Conservation (phyloP, 1,140 invertebrate species). For the Hirudo medicinalis region DNA sequence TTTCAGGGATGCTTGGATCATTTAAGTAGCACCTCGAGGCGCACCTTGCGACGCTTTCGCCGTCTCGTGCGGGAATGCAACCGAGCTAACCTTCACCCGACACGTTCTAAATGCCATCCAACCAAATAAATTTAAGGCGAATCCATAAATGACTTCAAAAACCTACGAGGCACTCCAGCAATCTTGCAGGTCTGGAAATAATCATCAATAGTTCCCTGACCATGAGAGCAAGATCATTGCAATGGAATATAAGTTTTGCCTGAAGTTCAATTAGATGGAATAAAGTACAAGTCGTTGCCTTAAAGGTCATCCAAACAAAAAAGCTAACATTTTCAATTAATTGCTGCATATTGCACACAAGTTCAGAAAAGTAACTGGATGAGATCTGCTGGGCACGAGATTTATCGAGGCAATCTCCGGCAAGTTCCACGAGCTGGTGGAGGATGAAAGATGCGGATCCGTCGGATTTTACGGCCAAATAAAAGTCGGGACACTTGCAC, state of each 20-base stretch:
- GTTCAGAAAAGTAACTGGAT: not conserved
- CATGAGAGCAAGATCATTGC: conserved; percentile 45
- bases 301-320: not conserved
- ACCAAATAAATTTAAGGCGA: not conserved
- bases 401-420: not conserved
- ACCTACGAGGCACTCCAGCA: conserved; percentile 73
- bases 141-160: not conserved
- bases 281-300: not conserved
- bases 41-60: no score
- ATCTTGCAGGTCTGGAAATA: conserved; percentile 83
- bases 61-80: no score
- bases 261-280: not conserved
- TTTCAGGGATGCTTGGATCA: no score
- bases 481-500: not conserved
- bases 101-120: not conserved
- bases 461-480: not conserved
- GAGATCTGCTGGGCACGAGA: conserved; percentile 2
- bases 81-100: no score
- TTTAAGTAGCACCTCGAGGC: no score
- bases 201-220: conserved; percentile 83
- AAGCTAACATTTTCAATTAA: not conserved
- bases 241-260: not conserved
- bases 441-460: conserved; percentile 4
- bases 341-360: conserved; percentile 5
- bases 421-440: not conserved